Conservation (phyloP, 2,113 vertebrate species). For the Hydrochoerus hydrochaeris region DNA sequence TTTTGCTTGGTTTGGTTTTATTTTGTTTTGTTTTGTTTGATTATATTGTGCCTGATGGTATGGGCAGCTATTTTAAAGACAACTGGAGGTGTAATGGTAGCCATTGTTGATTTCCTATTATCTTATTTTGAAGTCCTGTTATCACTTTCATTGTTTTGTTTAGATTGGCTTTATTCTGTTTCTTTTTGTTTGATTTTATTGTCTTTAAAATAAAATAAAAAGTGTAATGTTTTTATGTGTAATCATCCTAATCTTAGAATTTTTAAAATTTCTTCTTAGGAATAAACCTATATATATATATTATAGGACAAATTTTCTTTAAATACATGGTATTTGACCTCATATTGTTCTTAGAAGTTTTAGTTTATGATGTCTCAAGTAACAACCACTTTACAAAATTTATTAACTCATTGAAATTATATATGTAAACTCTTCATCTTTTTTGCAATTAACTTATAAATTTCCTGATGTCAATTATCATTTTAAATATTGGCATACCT, state of each 20-base stretch:
- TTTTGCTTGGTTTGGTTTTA: too few relatives aligned
- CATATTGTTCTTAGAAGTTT: neutral
- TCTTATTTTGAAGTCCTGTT: too few relatives aligned
- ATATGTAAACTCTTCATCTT: neutral
- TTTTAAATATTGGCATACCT: neutral
- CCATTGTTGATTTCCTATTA: too few relatives aligned
- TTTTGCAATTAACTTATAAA: neutral
- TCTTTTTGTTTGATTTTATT: too few relatives aligned
- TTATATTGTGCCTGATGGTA: too few relatives aligned
- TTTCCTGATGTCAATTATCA: neutral
- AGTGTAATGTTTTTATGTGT: neutral
- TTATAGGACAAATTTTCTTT: neutral
- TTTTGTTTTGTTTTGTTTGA: too few relatives aligned
- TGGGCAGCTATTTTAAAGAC: too few relatives aligned
- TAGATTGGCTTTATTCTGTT: too few relatives aligned
- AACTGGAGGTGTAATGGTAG: too few relatives aligned
- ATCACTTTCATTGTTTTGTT: too few relatives aligned
- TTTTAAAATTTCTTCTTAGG: neutral
- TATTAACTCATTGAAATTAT: neutral
- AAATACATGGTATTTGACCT: neutral
- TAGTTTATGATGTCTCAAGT: neutral
- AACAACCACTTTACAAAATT: neutral
- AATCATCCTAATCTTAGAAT: neutral
- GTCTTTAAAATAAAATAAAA: too few relatives aligned
- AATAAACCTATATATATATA: neutral